These are phyloP conservation scores for Rhopalosiphum padi DNA, from an alignment of 1,140 invertebrate genomes.

Conservation along the genomic window DNA sequence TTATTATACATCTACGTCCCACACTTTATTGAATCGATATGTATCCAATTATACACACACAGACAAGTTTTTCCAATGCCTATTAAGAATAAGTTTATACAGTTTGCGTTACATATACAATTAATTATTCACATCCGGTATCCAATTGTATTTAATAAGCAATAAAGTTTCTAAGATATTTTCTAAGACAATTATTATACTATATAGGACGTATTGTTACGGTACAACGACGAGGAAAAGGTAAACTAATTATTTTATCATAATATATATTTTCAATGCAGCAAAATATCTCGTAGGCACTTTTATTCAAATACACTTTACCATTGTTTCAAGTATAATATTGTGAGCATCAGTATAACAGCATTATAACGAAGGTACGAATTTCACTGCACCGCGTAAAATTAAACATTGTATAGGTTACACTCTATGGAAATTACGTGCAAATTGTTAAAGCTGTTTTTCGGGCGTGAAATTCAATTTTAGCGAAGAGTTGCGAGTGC, in stretches of 20 bases:
- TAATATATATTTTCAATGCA: neutral
- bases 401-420: neutral
- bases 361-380: neutral
- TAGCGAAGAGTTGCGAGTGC: neutral
- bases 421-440: neutral
- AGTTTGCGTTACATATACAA: neutral
- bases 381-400: neutral
- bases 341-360: neutral
- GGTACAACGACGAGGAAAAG: neutral
- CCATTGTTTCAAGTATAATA: neutral
- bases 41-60: neutral
- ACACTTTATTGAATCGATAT: neutral
- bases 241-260: neutral
- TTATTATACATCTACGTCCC: neutral
- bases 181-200: neutral
- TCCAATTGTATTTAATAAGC: neutral
- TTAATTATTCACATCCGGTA: neutral
- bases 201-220: neutral
- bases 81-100: neutral
- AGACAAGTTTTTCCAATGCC: neutral
- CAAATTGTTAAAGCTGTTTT: neutral
- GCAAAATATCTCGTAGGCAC: neutral
- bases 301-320: constrained; percentile 9
- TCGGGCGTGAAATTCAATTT: constrained; percentile 6
- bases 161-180: neutral